phyloP scores from a whole-genome alignment of 1,140 invertebrate genomes.

The Nixonia krombeini region DNA sequence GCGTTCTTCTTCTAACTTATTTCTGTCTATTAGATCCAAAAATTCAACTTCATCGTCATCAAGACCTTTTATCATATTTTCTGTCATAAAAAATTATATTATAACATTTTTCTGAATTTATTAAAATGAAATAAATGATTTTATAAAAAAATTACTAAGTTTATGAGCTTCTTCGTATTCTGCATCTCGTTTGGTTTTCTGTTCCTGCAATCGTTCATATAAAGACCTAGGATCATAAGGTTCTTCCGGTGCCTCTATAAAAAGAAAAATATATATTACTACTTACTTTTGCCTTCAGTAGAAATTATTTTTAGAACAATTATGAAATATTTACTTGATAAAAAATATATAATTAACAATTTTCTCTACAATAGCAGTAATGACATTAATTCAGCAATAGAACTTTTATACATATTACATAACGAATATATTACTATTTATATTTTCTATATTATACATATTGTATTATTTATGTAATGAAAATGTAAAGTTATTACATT shows the following conservation, averaged over 20 bases:
- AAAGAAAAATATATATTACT: conserved; percentile 20
- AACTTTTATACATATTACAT: too few species aligned
- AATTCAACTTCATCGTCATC: conserved; percentile 97
- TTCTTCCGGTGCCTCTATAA: conserved; percentile 88
- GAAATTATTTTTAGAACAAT: too few species aligned
- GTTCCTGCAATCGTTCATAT: conserved; percentile 91
- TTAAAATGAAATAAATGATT: too few species aligned
- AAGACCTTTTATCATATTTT: conserved; percentile 94
- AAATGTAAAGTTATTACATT: conserved; percentile 8
- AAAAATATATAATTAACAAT: too few species aligned
- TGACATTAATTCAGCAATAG: too few species aligned
- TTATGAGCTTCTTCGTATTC: conserved; percentile 96
- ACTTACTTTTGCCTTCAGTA: conserved; percentile 7
- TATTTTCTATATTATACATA: too few species aligned
- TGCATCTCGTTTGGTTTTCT: conserved; percentile 89
- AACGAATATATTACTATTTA: too few species aligned
- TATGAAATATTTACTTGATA: too few species aligned
- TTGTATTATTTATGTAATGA: too few species aligned
- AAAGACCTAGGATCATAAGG: conserved; percentile 85
- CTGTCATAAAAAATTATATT: conserved; percentile 70
- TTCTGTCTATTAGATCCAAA: conserved; percentile 88
- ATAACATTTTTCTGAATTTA: background rate
- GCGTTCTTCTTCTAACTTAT: conserved; percentile 86
- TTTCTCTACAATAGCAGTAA: too few species aligned
- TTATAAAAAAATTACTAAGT: conserved; percentile 83